Evolutionary conservation across 2,888 invertebrate genomes (phyloP), one percentile per base, ranked within the genome.

Genomic region (Lasioglossum vierecki): DNA sequence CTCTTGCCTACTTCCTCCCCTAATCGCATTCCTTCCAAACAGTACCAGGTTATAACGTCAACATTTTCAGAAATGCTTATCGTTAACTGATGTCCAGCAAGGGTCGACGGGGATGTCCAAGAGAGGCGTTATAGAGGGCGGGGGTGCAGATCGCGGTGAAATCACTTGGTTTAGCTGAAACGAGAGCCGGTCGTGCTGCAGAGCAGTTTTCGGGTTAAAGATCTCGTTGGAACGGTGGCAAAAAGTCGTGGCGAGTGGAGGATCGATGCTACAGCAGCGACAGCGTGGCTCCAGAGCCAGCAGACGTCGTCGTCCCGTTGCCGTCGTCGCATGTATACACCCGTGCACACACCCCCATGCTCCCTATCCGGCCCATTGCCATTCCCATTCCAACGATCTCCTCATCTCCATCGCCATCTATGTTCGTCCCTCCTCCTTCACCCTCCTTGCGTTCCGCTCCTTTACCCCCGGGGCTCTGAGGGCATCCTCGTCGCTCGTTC

Each of bases 201-300:
- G 75, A 84, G 79, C 84, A 88, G 88, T 88, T 89, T 89, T 83
- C 88, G 84, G 88, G 88, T 89, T 89, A 89, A 89, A 89, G 90
- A 88, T 89, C 88, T 89, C 89, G 88, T 89, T 89, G 86, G 83
- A 91, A 89, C 89, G 83, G 87, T 88, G 91, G 91, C 90, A 93
- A 93, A 92, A 93, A 92, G 92, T 92, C 90, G 86, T 90, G 86
- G 86, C 86, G 91, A 93, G 92, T 87, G 86, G 93, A 93, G 93
- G 91, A 90, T 89, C 91, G 90, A 91, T 91, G 89, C 90, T 91
- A 89, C 90, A 89, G 91, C 90, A 91, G 93, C 93, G 94, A 94
- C 94, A 93, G 90, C 91, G 93, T 92, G 94, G 94, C 94, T 94
- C 93, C 94, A 93, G n/a, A 57, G 93, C 87, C 83, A 76, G 84